Evolutionary conservation across 37 sponge, comb jelly and placozoan genomes (phyloP).

Genomic region (Tethya wilhelma): DNA sequence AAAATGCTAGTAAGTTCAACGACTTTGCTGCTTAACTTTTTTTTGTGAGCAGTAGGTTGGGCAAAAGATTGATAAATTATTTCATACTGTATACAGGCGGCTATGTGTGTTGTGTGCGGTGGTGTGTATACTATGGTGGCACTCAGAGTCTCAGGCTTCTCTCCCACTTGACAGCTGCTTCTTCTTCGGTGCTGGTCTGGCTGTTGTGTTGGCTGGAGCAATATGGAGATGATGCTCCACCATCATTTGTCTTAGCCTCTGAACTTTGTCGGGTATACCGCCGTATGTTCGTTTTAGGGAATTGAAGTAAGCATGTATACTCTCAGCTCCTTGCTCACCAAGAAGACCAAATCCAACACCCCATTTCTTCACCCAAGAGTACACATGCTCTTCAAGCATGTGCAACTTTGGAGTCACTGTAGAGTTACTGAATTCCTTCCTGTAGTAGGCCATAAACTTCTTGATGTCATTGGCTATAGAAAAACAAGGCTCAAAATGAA

Average conservation of each 20-base stretch:
- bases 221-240: conserved; percentile 19
- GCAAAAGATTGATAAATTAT: too few species aligned
- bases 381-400: conserved; percentile 44
- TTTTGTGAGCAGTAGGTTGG: too few species aligned
- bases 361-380: conserved; percentile 14
- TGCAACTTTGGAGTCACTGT: conserved; percentile 48
- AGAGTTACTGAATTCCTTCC: conserved; percentile 10
- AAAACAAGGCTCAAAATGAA: neutral
- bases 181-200: neutral
- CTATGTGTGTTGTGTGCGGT: too few species aligned
- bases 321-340: conserved; percentile 62
- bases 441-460: conserved; percentile 24
- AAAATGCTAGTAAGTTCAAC: too few species aligned
- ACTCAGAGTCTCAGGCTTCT: neutral
- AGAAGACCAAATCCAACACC: conserved; percentile 29
- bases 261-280: neutral
- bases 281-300: conserved; percentile 5
- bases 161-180: neutral
- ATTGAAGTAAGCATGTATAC: conserved; percentile 44
- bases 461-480: conserved; percentile 13
- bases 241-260: conserved; percentile 17
- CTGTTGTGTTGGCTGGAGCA: neutral
- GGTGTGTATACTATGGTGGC: too few species aligned
- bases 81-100: too few species aligned
- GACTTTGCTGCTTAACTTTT: too few species aligned